A percentile compares a stretch with the other conserved stretches of the same genome.
Conservation (phyloP, 2,888 invertebrate genomes). For the Drosophila pseudotalamancana region DNA sequence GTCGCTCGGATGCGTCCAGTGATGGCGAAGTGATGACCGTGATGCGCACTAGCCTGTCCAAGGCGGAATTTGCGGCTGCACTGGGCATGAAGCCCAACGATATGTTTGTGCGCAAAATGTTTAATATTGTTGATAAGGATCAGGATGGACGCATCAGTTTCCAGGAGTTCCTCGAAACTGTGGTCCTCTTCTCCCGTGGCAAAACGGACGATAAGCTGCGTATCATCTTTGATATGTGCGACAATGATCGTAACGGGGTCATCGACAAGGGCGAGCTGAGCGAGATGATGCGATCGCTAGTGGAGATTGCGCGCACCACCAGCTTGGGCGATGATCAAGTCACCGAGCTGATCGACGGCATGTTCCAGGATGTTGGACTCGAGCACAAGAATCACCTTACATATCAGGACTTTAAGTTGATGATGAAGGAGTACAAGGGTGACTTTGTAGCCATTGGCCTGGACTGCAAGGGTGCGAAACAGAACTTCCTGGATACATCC, state of each 20-base stretch:
- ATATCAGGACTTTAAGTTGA: slow-evolving; percentile 95
- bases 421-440: slow-evolving; percentile 98
- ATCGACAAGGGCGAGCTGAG: slow-evolving; percentile 97
- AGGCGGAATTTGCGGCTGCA: slow-evolving; percentile 96
- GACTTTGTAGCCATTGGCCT: slow-evolving; percentile 97
- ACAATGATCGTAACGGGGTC: slow-evolving; percentile 96
- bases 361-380: slow-evolving; percentile 96
- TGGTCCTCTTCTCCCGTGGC: slow-evolving; percentile 95
- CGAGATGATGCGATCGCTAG: slow-evolving; percentile 96
- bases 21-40: slow-evolving; percentile 95
- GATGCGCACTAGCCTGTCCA: slow-evolving; percentile 96
- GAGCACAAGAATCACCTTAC: slow-evolving; percentile 95
- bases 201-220: slow-evolving; percentile 96
- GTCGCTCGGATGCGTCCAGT: slow-evolving; percentile 89
- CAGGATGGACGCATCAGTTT: slow-evolving; percentile 97
- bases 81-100: slow-evolving; percentile 97
- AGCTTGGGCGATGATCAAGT: slow-evolving; percentile 95
- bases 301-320: slow-evolving; percentile 96
- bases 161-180: slow-evolving; percentile 97
- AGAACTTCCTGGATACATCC: slow-evolving; percentile 96
- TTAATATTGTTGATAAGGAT: slow-evolving; percentile 98
- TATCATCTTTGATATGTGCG: slow-evolving; percentile 99
- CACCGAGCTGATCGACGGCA: slow-evolving; percentile 96
- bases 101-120: slow-evolving; percentile 98
- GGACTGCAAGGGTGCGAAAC: slow-evolving; percentile 97